Percentiles rank a stretch among this genome's conserved stretches.
Evolutionary conservation across 2,888 invertebrate species (phyloP).

Genomic region (Rhorus exstirpatorius): DNA sequence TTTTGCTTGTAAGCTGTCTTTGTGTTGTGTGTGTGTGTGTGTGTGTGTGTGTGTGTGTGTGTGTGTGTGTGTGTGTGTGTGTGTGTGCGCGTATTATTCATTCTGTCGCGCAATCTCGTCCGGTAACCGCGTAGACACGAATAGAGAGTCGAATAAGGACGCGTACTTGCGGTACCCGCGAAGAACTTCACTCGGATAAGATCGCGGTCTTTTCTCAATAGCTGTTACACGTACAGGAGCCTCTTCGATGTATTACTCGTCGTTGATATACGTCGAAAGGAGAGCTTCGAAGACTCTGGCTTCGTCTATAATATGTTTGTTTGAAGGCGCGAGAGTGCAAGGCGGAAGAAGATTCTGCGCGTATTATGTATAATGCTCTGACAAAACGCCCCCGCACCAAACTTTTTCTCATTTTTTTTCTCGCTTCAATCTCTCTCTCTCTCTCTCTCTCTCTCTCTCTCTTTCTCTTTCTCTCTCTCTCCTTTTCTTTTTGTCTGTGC

Average conservation of each 20-base stretch:
- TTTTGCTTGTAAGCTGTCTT: not conserved
- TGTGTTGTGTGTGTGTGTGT: not conserved
- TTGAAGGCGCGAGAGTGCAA: not conserved
- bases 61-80: not conserved
- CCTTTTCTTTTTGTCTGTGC: too few relatives aligned
- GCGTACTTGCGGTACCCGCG: slow-evolving; percentile 14
- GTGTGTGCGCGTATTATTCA: slow-evolving; percentile 2
- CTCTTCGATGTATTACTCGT: not conserved
- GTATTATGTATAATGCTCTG: not conserved
- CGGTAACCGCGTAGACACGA: not conserved
- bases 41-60: not conserved
- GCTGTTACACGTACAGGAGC: not conserved
- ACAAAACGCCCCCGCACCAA: slow-evolving; percentile 15
- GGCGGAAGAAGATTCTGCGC: not conserved
- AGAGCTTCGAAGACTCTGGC: too few relatives aligned
- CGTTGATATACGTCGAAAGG: not conserved
- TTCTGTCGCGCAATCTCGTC: slow-evolving; percentile 15
- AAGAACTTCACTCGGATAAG: slow-evolving; percentile 24
- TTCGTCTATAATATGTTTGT: not conserved
- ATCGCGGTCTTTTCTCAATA: slow-evolving; percentile 7
- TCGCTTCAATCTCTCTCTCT: not conserved
- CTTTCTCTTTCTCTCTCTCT: not conserved
- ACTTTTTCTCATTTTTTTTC: not conserved
- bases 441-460: not conserved
- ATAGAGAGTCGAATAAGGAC: not conserved